Evolutionary conservation across 1,140 invertebrate genomes (phyloP), one percentile per base, ranked within the genome.

Genomic region (Melipona quadrifasciata): DNA sequence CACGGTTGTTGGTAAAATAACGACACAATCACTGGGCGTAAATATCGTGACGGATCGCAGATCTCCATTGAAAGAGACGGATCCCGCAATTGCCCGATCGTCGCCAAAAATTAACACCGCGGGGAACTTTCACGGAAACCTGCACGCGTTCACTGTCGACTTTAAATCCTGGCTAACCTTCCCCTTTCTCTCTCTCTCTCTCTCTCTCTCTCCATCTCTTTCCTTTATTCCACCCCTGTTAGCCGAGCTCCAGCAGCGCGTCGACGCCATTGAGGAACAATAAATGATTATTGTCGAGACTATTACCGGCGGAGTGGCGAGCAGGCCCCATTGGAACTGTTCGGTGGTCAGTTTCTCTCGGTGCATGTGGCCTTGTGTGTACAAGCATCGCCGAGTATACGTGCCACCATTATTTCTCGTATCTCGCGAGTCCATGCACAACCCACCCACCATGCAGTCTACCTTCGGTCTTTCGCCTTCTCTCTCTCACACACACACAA

Each of bases 341-440:
- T 87, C 88, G 55, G 86, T 75, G 88, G 89, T 90, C 89, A 90
- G 89, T 90, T 90, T 86, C 89, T 87, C 88, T 86, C 84, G 80
- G 85, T 89, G 72, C 86, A 89, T 90, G 89, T 85, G 88, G 88
- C 73, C 80, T 85, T 78, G 88, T 90, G 82, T 89, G 88, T 87
- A 90, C 89, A 90, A 90, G 88, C 75, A 65, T 61, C 80, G 76
- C 39, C 83, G 86, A 68, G 84, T 90, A 90, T 87, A 86, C 84
- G 84, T 91, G 61, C 77, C 21, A 72, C 91, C 90, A 92, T 92
- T 92, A 92, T 92, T 92, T 92, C 91, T 92, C 91, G 86, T 92
- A 92, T 92, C 91, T 92, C 89, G 89, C 86, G 90, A 90, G 85
- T 79, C 88, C 91, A 92, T 88, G 90, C 91, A 86, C 86, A 76